phyloP scores from a whole-genome alignment of 2,888 invertebrate genomes.

The Lasioglossum calceatum region DNA sequence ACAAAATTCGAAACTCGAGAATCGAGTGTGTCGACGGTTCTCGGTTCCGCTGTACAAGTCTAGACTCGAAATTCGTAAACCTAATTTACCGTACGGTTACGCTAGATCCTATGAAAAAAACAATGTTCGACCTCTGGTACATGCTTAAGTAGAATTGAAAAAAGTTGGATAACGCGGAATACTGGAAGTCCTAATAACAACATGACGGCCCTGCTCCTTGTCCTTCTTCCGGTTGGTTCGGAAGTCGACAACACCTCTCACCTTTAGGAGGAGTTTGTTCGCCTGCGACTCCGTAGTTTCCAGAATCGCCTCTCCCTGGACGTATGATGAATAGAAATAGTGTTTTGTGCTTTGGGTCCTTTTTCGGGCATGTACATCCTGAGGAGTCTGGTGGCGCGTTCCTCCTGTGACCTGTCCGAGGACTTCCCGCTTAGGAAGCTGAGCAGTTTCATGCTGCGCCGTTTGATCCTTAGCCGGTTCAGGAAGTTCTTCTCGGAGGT shows the following conservation, averaged over 20 bases:
- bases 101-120: constrained; percentile 68
- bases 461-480: constrained; percentile 76
- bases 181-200: constrained; percentile 74
- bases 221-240: not conserved
- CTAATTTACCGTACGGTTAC: constrained; percentile 59
- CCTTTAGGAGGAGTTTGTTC: constrained; percentile 78
- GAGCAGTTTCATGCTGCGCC: constrained; percentile 79
- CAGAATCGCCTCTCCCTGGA: constrained; percentile 82
- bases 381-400: constrained; percentile 77
- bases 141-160: constrained; percentile 66
- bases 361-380: constrained; percentile 81
- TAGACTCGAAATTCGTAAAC: constrained; percentile 63
- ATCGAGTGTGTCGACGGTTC: not conserved
- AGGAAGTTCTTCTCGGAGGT: constrained; percentile 76
- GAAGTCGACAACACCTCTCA: not conserved
- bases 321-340: constrained; percentile 81
- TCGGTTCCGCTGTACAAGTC: constrained; percentile 23
- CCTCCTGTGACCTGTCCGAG: constrained; percentile 79
- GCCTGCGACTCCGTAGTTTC: constrained; percentile 81
- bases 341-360: constrained; percentile 75
- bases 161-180: constrained; percentile 67
- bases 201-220: constrained; percentile 30
- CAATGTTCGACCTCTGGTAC: constrained; percentile 53
- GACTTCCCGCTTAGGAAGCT: constrained; percentile 80
- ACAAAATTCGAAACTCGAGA: not conserved